These are phyloP conservation scores for Limnodromus scolopaceus DNA, from an alignment of 2,797 vertebrate species.

Conservation along the genomic window DNA sequence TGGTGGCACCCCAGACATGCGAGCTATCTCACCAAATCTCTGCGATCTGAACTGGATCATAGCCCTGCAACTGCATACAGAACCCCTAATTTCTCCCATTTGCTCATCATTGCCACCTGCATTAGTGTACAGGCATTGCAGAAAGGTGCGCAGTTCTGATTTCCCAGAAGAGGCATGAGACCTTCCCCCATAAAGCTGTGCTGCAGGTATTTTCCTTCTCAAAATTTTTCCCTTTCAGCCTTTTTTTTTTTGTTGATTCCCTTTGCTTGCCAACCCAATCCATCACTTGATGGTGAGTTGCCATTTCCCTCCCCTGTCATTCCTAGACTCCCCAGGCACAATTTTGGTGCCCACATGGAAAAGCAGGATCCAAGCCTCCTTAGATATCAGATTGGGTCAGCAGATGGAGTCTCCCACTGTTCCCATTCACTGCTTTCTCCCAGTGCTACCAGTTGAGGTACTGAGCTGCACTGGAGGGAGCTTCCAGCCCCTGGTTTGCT, in stretches of 20 bases:
- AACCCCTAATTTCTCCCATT: neutral
- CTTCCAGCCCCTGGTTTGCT: neutral
- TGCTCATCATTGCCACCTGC: no score
- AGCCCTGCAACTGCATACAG: neutral
- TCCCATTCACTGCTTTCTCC: neutral
- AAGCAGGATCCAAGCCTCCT: neutral
- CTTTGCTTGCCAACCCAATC: neutral
- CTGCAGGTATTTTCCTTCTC: neutral
- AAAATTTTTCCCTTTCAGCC: neutral
- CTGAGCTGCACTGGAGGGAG: neutral
- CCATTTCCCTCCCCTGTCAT: neutral
- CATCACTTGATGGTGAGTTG: neutral
- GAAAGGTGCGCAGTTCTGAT: neutral
- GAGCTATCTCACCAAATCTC: neutral
- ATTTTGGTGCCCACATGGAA: neutral
- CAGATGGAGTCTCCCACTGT: neutral
- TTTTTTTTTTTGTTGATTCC: neutral
- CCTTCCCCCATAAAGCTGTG: neutral
- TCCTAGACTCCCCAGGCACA: neutral
- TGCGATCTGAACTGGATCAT: neutral
- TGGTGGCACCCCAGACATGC: accelerated
- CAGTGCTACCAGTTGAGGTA: neutral
- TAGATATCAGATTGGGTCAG: neutral
- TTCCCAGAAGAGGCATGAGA: neutral
- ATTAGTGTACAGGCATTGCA: neutral